Conservation (phyloP, 2,797 vertebrate species). For the Simalia tracyae region DNA sequence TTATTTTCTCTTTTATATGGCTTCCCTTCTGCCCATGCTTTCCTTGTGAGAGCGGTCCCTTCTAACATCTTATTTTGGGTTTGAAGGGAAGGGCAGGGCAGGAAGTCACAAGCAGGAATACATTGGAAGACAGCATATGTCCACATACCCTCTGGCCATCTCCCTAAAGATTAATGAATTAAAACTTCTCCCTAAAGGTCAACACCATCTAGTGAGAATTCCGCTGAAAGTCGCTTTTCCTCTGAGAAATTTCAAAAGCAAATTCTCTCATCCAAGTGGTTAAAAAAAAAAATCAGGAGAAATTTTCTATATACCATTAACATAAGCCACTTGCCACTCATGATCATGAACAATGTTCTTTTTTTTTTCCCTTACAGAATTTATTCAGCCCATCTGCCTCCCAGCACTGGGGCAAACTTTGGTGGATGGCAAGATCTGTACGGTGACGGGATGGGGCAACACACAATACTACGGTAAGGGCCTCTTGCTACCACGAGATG, state of each 20-base stretch:
- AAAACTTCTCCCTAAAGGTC: neutral
- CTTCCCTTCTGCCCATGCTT: too few relatives aligned
- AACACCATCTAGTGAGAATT: neutral
- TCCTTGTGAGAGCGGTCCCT: too few relatives aligned
- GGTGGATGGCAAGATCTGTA: slow-evolving; percentile 85
- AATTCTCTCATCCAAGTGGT: neutral
- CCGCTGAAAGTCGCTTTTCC: neutral
- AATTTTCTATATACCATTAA: neutral
- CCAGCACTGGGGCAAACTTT: slow-evolving; percentile 84
- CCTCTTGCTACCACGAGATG: neutral
- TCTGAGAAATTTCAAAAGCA: neutral
- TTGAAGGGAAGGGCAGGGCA: too few relatives aligned
- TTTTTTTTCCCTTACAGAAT: slow-evolving; percentile 71
- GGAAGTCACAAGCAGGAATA: too few relatives aligned
- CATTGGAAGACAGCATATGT: neutral
- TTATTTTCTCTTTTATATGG: too few relatives aligned
- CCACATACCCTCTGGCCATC: neutral
- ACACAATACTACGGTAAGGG: slow-evolving; percentile 85
- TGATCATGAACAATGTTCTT: neutral
- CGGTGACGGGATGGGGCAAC: slow-evolving; percentile 91
- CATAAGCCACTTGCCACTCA: neutral
- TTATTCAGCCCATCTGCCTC: slow-evolving; percentile 88
- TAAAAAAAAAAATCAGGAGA: neutral
- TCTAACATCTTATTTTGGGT: too few relatives aligned
- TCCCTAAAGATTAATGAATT: neutral